Conservation (phyloP, 2,113 vertebrate genomes). For the Cervus canadensis region DNA sequence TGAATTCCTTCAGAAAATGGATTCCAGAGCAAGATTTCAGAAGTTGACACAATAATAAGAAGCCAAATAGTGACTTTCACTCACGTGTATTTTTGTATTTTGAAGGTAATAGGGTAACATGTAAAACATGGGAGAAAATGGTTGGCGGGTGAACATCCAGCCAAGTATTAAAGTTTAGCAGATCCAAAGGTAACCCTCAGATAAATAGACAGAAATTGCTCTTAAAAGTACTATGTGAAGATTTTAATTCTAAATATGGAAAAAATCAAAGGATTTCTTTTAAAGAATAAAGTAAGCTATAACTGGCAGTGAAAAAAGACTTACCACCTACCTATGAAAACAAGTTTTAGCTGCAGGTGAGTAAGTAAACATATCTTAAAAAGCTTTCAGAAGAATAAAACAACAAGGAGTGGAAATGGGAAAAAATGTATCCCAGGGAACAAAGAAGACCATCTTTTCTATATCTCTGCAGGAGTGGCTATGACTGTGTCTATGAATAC, state of each 20-base stretch:
- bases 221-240: neutral
- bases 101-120: neutral
- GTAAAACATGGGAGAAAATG: neutral
- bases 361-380: constrained; percentile 35
- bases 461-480: neutral
- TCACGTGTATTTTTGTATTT: neutral
- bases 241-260: constrained; percentile 7
- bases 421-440: neutral
- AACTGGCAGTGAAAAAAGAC: neutral
- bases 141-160: neutral
- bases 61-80: neutral
- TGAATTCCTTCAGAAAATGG: neutral
- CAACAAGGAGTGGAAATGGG: neutral
- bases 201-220: neutral
- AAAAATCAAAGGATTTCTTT: constrained; percentile 3
- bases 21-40: neutral
- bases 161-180: neutral
- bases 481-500: neutral
- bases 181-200: constrained; percentile 18
- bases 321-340: constrained; percentile 28
- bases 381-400: constrained; percentile 36
- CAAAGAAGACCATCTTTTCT: neutral
- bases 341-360: constrained; percentile 43
- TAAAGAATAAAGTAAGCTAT: neutral
- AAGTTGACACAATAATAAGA: constrained; percentile 23